These are phyloP conservation scores for Phenacoccus solenopsis DNA, from an alignment of 1,140 invertebrate genomes.

Conservation along the genomic window DNA sequence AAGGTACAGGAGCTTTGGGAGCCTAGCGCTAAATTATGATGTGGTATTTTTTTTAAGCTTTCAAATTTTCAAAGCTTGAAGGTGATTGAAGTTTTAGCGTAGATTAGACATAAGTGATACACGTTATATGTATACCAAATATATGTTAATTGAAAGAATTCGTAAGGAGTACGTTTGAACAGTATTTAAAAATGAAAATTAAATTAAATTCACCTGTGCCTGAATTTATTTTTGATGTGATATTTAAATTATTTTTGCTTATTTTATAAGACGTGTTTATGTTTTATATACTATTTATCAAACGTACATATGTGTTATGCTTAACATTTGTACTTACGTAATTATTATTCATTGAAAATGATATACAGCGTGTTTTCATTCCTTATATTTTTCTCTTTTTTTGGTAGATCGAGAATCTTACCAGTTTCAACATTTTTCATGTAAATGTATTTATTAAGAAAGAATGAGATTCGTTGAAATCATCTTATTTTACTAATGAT, in stretches of 20 bases:
- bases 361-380: not conserved
- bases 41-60: too few species aligned
- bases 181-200: not conserved
- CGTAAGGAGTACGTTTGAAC: not conserved
- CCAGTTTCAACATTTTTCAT: too few species aligned
- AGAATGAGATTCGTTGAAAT: too few species aligned
- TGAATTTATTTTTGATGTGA: constrained; percentile 14
- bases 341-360: not conserved
- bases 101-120: not conserved
- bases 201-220: not conserved
- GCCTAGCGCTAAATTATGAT: not conserved
- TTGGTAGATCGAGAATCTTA: too few species aligned
- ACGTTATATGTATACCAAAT: not conserved
- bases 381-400: not conserved
- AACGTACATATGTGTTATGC: not conserved
- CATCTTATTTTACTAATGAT: too few species aligned
- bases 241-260: constrained; percentile 17
- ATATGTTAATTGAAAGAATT: not conserved
- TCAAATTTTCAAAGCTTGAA: not conserved
- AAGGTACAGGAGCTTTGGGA: not conserved
- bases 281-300: not conserved
- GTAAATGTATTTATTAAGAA: too few species aligned
- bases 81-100: not conserved
- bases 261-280: constrained; percentile 2
- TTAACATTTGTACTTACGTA: constrained; percentile 16